These are phyloP conservation scores for Clarias magur DNA, from an alignment of 2,113 vertebrate species.

Conservation along the genomic window DNA sequence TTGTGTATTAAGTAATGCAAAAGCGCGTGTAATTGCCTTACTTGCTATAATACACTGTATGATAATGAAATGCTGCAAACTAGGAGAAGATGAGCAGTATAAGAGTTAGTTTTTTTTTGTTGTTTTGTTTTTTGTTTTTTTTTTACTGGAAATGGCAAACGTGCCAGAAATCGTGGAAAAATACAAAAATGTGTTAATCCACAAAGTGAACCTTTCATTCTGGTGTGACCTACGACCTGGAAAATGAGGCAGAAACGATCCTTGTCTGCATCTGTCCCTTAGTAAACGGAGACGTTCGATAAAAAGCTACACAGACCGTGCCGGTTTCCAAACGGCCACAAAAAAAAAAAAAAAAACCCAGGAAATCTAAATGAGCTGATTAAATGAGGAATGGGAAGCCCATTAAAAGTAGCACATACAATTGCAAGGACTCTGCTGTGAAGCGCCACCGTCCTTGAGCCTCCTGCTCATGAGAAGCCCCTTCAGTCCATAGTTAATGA, in stretches of 20 bases:
- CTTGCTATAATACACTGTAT: background rate
- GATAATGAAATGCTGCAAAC: background rate
- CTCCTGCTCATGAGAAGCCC: background rate
- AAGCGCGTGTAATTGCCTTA: background rate
- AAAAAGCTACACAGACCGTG: constrained; percentile 23
- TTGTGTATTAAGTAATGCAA: background rate
- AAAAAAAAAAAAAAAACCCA: background rate
- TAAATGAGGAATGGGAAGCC: constrained; percentile 17
- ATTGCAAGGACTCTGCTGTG: background rate
- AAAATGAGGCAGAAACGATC: background rate
- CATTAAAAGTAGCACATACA: constrained; percentile 29
- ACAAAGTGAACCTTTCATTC: background rate
- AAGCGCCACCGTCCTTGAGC: background rate
- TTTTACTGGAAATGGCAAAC: background rate
- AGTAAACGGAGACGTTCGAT: background rate
- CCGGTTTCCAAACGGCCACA: constrained; percentile 12
- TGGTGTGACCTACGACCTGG: background rate
- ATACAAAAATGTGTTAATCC: background rate
- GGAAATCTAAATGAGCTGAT: constrained; percentile 13
- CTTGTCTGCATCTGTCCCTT: background rate
- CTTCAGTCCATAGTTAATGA: background rate
- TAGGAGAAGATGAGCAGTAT: background rate
- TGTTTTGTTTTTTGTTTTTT: too few relatives aligned
- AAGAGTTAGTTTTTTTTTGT: too few relatives aligned
- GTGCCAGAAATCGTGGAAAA: background rate